phyloP scores from a whole-genome alignment of 1,140 invertebrate genomes.

The Neomicropteryx cornuta region DNA sequence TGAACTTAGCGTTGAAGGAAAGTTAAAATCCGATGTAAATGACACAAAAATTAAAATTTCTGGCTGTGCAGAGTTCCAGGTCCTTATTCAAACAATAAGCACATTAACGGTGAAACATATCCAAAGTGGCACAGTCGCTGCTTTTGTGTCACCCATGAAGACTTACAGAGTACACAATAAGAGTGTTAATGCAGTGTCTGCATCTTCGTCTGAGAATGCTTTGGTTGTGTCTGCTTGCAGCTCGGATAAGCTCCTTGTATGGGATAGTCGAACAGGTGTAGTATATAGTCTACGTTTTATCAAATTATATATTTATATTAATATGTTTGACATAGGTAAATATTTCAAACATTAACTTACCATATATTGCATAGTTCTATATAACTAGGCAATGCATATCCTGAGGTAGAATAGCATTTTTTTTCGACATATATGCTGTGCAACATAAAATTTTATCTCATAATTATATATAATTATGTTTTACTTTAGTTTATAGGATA shows the following conservation, averaged over 20 bases:
- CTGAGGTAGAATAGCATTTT: too few species aligned
- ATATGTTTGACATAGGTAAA: too few species aligned
- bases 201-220: slow-evolving; percentile 44
- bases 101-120: slow-evolving; percentile 30
- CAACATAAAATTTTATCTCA: too few species aligned
- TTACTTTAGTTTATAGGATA: too few species aligned
- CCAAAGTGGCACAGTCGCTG: slow-evolving; percentile 26
- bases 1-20: slow-evolving; percentile 29
- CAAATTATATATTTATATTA: too few species aligned
- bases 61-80: slow-evolving; percentile 25
- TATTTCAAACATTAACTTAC: too few species aligned
- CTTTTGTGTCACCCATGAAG: slow-evolving; percentile 33
- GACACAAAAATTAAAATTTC: slow-evolving; percentile 31
- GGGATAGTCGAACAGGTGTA: slow-evolving; percentile 48
- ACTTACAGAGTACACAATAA: slow-evolving; percentile 32
- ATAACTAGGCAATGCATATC: too few species aligned
- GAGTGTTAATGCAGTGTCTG: slow-evolving; percentile 40
- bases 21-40: slow-evolving; percentile 24
- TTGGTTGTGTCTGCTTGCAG: slow-evolving; percentile 49
- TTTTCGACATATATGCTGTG: too few species aligned
- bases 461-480: too few species aligned
- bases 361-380: too few species aligned
- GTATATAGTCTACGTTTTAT: too few species aligned
- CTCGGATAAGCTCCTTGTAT: slow-evolving; percentile 47
- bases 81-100: slow-evolving; percentile 24